Conservation (phyloP, 1,140 invertebrate species). For the Cyrtorhinus lividipennis region DNA sequence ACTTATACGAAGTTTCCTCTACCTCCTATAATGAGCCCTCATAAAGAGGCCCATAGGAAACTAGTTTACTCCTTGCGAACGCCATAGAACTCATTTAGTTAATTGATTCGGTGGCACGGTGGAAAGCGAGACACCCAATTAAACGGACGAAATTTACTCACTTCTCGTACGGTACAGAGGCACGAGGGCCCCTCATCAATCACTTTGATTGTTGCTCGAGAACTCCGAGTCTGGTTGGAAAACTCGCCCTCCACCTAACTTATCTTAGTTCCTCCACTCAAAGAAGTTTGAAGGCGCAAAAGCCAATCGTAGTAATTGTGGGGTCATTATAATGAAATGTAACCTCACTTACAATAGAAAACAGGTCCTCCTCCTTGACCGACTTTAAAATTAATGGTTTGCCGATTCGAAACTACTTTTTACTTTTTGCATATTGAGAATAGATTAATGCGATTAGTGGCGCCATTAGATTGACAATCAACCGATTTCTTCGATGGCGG, state of each 20-base stretch:
- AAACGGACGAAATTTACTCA: neutral
- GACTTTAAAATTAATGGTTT: neutral
- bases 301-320: neutral
- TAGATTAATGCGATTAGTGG: neutral
- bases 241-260: neutral
- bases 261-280: neutral
- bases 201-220: neutral
- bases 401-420: neutral
- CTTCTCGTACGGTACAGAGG: neutral
- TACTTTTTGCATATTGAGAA: neutral
- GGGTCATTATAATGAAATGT: conserved; percentile 8
- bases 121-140: neutral
- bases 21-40: too few species aligned
- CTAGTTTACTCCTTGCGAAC: too few species aligned
- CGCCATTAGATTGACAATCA: neutral
- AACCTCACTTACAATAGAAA: conserved; percentile 1
- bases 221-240: neutral
- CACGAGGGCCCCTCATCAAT: neutral
- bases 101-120: too few species aligned
- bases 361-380: neutral
- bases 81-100: too few species aligned
- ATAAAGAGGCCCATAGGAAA: too few species aligned
- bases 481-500: too few species aligned
- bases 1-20: too few species aligned
- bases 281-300: neutral